These are phyloP conservation scores for Perizoma flavofasciatum DNA, from an alignment of 2,888 invertebrate species.

Conservation along the genomic window DNA sequence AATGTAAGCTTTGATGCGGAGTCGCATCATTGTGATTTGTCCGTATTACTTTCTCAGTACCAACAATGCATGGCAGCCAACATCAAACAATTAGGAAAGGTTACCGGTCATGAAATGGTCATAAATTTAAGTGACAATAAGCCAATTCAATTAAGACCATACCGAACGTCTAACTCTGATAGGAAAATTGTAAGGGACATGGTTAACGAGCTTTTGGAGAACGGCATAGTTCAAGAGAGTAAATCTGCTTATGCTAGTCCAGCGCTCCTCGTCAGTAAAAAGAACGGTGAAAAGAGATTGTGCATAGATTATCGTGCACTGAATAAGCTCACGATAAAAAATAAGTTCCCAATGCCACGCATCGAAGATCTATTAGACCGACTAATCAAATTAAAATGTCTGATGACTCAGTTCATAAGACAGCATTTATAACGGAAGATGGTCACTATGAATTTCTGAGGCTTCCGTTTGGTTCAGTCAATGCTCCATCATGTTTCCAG, in stretches of 20 bases:
- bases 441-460: constrained; percentile 9
- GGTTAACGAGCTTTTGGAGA: background rate
- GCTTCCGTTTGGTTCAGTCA: constrained; percentile 18
- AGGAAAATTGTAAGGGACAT: background rate
- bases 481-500: constrained; percentile 18
- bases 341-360: constrained; percentile 5
- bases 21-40: background rate
- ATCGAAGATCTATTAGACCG: constrained; percentile 4
- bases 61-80: background rate
- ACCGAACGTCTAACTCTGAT: background rate
- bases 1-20: constrained; percentile 1
- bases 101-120: background rate
- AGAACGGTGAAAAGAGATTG: background rate
- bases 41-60: background rate
- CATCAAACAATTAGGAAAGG: constrained; percentile 6
- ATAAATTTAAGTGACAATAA: constrained; percentile 1
- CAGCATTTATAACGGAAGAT: constrained; percentile 3
- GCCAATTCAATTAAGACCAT: background rate
- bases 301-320: constrained; percentile 2
- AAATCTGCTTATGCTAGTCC: constrained; percentile 10
- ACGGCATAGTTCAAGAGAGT: constrained; percentile 1
- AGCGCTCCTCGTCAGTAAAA: background rate
- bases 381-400: constrained; percentile 5
- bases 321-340: constrained; percentile 5
- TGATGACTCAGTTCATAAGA: background rate